A percentile compares a stretch with the other conserved stretches of the same genome.
These are phyloP conservation scores for Calliopsis andreniformis DNA, from an alignment of 1,140 invertebrate genomes.

Conservation along the genomic window DNA sequence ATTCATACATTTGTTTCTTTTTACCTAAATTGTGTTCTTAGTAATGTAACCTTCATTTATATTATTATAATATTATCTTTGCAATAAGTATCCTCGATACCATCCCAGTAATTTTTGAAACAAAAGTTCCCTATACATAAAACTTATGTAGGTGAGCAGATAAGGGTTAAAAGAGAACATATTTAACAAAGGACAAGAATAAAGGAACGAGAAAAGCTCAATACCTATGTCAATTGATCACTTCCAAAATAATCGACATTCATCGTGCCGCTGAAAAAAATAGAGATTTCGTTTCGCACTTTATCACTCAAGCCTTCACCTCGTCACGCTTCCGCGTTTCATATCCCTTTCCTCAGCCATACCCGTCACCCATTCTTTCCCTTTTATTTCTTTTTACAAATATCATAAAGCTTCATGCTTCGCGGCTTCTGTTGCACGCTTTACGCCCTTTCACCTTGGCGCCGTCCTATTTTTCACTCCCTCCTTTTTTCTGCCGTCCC, in stretches of 20 bases:
- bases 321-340: constrained; percentile 1
- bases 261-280: background rate
- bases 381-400: constrained; percentile 67
- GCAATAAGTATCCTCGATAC: too few species aligned
- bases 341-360: constrained; percentile 18
- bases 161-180: too few species aligned
- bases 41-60: too few species aligned
- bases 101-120: too few species aligned
- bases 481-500: constrained; percentile 9
- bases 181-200: too few species aligned
- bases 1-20: too few species aligned
- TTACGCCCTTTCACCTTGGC: constrained; percentile 16
- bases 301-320: constrained; percentile 1
- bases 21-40: too few species aligned
- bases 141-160: too few species aligned
- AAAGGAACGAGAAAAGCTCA: background rate
- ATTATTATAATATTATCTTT: too few species aligned
- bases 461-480: constrained; percentile 25
- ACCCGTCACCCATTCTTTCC: constrained; percentile 48
- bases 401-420: constrained; percentile 70
- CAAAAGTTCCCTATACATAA: too few species aligned
- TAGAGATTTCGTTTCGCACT: constrained; percentile 17
- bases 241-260: background rate
- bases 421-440: constrained; percentile 45
- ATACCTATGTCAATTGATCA: constrained; percentile 1